Conservation (phyloP, 2,113 vertebrate genomes). For the Paramormyrops kingsleyae region DNA sequence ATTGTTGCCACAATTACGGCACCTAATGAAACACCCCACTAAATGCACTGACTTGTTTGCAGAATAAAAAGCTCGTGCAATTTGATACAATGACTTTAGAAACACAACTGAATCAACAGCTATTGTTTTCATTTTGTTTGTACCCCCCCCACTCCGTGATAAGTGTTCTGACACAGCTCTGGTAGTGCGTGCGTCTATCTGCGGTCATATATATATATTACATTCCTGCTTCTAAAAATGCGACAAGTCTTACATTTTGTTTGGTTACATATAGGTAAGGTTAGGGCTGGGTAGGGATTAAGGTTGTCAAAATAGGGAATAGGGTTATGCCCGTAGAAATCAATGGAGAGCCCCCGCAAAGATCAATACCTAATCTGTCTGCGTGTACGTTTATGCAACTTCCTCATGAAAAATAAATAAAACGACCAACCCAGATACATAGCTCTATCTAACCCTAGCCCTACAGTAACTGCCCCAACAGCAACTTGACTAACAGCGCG, state of each 20-base stretch:
- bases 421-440: background rate
- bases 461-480: background rate
- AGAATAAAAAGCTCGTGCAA: background rate
- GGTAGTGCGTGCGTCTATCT: too few species aligned
- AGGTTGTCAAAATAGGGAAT: too few species aligned
- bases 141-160: too few species aligned
- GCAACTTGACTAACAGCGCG: background rate
- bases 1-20: too few species aligned
- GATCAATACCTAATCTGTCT: background rate
- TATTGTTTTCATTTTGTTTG: background rate
- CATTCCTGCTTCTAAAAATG: too few species aligned
- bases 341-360: background rate
- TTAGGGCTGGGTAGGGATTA: background rate
- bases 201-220: too few species aligned
- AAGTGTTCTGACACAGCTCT: too few species aligned
- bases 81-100: background rate
- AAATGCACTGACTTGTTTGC: too few species aligned
- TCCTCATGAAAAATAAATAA: background rate
- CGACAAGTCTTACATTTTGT: background rate
- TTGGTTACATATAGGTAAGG: background rate
- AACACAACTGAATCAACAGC: background rate
- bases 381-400: background rate
- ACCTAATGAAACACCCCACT: too few species aligned
- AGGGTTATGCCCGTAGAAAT: background rate
- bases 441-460: background rate